A percentile compares a stretch with the other conserved stretches of the same genome.
These are phyloP conservation scores for Reticulitermes lucifugus DNA, from an alignment of 2,888 invertebrate genomes.

Conservation along the genomic window DNA sequence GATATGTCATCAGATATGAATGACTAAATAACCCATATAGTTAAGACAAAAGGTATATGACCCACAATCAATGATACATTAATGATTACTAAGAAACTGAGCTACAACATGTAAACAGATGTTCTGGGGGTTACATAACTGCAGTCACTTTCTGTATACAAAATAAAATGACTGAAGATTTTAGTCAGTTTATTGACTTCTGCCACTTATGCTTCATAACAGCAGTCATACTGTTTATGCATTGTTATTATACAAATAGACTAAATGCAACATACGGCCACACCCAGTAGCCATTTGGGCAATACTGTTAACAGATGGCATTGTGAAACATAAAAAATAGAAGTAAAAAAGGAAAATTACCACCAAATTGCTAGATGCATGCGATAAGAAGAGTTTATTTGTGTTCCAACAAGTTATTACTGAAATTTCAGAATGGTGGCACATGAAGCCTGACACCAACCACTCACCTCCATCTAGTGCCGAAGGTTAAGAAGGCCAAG, in stretches of 20 bases:
- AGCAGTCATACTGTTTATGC: background rate
- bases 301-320: background rate
- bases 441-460: too few species aligned
- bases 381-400: background rate
- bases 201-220: slow-evolving; percentile 9
- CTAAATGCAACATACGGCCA: background rate
- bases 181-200: background rate
- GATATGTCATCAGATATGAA: too few species aligned
- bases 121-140: background rate
- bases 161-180: background rate
- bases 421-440: too few species aligned
- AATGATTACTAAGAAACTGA: background rate
- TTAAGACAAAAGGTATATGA: background rate
- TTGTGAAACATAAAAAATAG: background rate
- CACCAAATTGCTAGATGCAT: background rate
- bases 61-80: background rate
- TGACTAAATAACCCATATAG: too few species aligned
- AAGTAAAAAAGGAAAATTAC: background rate
- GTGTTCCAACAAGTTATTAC: too few species aligned
- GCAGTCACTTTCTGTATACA: too few species aligned
- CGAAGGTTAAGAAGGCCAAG: too few species aligned
- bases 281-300: background rate
- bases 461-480: too few species aligned
- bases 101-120: background rate
- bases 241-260: background rate